Evolutionary conservation across 2,888 invertebrate genomes (phyloP), one percentile per base, ranked within the genome.

Genomic region (Cepaea hortensis): DNA sequence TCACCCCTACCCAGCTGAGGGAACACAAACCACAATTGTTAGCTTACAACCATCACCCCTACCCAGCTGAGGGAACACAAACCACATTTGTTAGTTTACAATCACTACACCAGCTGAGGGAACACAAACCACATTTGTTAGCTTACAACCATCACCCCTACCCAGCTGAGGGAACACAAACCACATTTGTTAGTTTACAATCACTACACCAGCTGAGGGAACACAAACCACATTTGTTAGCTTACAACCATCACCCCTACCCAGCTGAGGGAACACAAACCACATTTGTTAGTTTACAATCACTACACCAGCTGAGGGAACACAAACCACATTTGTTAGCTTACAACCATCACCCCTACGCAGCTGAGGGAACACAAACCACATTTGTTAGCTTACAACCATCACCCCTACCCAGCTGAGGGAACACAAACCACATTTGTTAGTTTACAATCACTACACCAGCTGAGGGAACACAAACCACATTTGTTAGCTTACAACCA

Each of bases 391-490:
- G n/a, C n/a, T n/a, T n/a, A n/a, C n/a, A n/a, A n/a, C n/a, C n/a
- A n/a, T n/a, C n/a, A n/a, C 99, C 77, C 99, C 99, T 86, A 98
- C 98, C 99, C 99, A 99, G 95, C 99, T 99, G 89, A 99, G 93
- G 99, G 99, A 92, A 99, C 99, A 95, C 99, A 99, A 18, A 98
- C 97, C 13, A 98, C 98, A n/a, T n/a, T 95, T 98, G 98, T 95
- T 99, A 99, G 95, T 99, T 99, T 55, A 99, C 95, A 95, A 99
- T 99, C 0, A 99, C 99, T 79, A 99, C 99, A n/a, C 99, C 99
- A 79, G 99, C 95, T 93, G 85, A 3, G 62, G 23, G 35, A 4
- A 55, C 20, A 68, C 20, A n/a, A n/a, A 68, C 15, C n/a, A 68
- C 15, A 68, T 55, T 6, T 6, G 4, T 6, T 55, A 55, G 55